Evolutionary conservation across 1,140 invertebrate species (phyloP).

Genomic region (Calliopsis andreniformis): DNA sequence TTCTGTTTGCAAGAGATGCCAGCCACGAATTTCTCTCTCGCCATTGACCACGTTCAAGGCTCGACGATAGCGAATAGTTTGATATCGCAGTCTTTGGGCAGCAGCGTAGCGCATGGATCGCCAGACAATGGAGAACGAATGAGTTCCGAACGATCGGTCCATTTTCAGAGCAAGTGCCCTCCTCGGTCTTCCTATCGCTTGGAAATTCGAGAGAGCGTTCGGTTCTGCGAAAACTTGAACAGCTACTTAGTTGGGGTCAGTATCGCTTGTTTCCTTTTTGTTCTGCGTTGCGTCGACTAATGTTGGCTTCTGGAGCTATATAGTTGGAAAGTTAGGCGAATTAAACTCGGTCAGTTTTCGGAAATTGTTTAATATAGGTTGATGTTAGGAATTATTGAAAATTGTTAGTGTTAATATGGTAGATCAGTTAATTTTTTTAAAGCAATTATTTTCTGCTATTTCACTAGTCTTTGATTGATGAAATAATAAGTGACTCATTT

Average conservation of each 20-base stretch:
- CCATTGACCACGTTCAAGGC: constrained; percentile 22
- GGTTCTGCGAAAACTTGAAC: not conserved
- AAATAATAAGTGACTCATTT: too few species aligned
- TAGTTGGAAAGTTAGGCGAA: too few species aligned
- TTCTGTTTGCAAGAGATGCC: not conserved
- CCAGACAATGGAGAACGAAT: constrained; percentile 34
- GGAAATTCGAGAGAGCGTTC: not conserved
- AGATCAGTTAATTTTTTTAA: too few species aligned
- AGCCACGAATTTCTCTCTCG: constrained; percentile 1
- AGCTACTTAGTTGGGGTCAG: not conserved
- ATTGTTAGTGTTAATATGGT: too few species aligned
- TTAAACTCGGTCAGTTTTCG: too few species aligned
- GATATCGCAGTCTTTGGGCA: constrained; percentile 19
- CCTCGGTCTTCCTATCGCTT: not conserved
- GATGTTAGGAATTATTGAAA: too few species aligned
- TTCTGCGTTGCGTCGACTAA: not conserved
- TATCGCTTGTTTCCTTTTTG: not conserved
- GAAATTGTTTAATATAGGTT: too few species aligned
- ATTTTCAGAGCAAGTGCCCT: constrained; percentile 28
- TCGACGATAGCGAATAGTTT: not conserved
- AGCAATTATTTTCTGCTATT: too few species aligned
- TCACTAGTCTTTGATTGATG: too few species aligned
- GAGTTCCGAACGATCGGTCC: constrained; percentile 31
- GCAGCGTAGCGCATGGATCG: not conserved
- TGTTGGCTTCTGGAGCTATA: too few species aligned